phyloP scores from a whole-genome alignment of 2,113 vertebrate species.

The Mungos mungo region DNA sequence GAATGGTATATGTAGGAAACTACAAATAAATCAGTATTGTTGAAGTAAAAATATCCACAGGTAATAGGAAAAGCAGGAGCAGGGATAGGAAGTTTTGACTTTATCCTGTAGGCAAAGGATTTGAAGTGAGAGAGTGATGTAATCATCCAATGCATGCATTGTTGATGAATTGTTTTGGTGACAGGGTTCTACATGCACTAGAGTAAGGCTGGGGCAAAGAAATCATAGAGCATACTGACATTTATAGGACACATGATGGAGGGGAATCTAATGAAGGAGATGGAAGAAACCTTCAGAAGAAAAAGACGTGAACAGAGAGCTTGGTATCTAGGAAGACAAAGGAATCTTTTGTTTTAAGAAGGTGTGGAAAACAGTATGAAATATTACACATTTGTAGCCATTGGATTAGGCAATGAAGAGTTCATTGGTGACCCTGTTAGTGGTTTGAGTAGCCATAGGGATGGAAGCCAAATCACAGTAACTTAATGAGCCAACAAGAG shows the following conservation, averaged over 20 bases:
- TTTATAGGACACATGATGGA: background rate
- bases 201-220: background rate
- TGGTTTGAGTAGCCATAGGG: background rate
- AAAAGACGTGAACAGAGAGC: background rate
- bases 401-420: background rate
- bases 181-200: background rate
- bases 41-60: slow-evolving; percentile 36
- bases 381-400: background rate
- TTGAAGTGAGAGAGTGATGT: background rate
- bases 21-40: slow-evolving; percentile 23
- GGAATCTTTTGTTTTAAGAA: background rate
- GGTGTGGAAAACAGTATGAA: background rate
- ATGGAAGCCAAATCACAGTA: background rate
- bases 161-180: background rate
- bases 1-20: slow-evolving; percentile 29
- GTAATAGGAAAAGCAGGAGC: background rate
- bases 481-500: background rate
- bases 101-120: background rate
- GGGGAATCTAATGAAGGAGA: background rate
- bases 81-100: background rate
- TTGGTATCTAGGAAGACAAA: background rate
- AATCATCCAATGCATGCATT: background rate
- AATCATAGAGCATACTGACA: background rate
- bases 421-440: background rate
- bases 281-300: background rate